phyloP scores from a whole-genome alignment of 2,888 invertebrate species.

The Ennomos erosarius region DNA sequence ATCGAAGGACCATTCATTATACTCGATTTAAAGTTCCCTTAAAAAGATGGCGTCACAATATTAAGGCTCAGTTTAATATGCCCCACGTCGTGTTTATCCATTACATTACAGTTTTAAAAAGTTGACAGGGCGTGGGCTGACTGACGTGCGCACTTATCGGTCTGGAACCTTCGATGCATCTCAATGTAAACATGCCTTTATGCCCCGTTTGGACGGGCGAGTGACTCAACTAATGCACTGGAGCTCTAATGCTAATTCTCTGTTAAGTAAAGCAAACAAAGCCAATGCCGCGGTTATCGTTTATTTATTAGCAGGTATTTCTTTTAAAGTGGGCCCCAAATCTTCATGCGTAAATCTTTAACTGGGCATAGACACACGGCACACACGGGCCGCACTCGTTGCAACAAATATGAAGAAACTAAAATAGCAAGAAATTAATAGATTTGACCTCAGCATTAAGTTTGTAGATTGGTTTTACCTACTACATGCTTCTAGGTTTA shows the following conservation, averaged over 20 bases:
- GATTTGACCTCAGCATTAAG: too few species aligned
- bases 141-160: conserved; percentile 45
- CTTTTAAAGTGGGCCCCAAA: too few species aligned
- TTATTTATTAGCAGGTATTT: too few species aligned
- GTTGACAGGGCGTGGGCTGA: conserved; percentile 48
- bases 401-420: too few species aligned
- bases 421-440: too few species aligned
- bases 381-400: too few species aligned
- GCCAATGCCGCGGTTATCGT: too few species aligned
- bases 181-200: conserved; percentile 40
- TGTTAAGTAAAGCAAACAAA: conserved; percentile 10
- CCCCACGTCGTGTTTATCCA: conserved; percentile 34
- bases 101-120: conserved; percentile 39
- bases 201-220: conserved; percentile 36
- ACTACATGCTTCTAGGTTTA: too few species aligned
- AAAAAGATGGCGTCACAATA: conserved; percentile 19
- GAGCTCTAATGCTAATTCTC: conserved; percentile 28
- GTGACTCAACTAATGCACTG: conserved; percentile 33
- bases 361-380: too few species aligned
- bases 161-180: conserved; percentile 35
- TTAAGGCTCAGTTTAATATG: conserved; percentile 28
- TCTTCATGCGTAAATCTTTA: too few species aligned
- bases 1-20: conserved; percentile 9
- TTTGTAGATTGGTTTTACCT: too few species aligned
- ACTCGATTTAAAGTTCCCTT: conserved; percentile 12